Evolutionary conservation across 2,113 vertebrate genomes (phyloP).

Genomic region (Platycercus adscitus): DNA sequence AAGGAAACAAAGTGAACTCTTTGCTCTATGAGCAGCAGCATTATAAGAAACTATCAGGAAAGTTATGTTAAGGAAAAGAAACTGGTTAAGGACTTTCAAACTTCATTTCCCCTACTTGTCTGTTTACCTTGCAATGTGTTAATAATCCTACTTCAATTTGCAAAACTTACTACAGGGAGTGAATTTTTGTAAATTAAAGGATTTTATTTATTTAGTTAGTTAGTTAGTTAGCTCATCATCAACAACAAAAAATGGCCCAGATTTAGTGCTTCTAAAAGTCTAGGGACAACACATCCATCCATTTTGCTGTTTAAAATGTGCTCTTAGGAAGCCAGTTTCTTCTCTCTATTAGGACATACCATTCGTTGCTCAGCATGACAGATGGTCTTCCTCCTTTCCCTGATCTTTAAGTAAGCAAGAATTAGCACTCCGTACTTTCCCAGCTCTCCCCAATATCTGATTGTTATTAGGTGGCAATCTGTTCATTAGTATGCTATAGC

Average conservation of each 20-base stretch:
- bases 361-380: not conserved
- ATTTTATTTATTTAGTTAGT: not conserved
- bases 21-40: not conserved
- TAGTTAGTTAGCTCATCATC: not conserved
- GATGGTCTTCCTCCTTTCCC: not conserved
- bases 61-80: not conserved
- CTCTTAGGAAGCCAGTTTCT: not conserved
- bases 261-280: not conserved
- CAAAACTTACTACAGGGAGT: not conserved
- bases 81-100: not conserved
- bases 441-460: not conserved
- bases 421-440: not conserved
- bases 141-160: not conserved
- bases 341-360: not conserved
- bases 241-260: not conserved
- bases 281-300: not conserved
- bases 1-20: not conserved
- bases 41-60: not conserved
- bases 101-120: not conserved
- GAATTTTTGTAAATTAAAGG: not conserved
- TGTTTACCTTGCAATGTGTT: not conserved
- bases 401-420: not conserved
- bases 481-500: not conserved
- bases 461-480: not conserved
- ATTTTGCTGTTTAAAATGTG: not conserved